Percentiles rank a stretch among this genome's conserved stretches.
phyloP scores from a whole-genome alignment of 2,113 vertebrate genomes.

The Cephalopholis sonnerati region DNA sequence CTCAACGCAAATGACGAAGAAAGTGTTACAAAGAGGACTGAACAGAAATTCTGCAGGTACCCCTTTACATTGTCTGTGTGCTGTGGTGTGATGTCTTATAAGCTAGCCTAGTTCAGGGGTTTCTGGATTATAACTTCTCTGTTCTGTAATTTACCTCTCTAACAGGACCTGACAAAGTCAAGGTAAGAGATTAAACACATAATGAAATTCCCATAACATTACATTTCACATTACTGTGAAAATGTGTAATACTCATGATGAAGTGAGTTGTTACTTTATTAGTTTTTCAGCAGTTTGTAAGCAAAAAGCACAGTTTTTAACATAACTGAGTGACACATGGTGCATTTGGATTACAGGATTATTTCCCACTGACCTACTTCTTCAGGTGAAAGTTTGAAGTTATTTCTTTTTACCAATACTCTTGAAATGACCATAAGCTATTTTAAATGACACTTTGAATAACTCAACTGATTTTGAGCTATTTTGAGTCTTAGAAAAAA shows the following conservation, averaged over 20 bases:
- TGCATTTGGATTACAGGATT: no score
- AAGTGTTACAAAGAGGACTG: conserved; percentile 7
- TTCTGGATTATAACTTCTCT: conserved; percentile 61
- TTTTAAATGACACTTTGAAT: no score
- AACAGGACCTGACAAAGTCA: conserved; percentile 83
- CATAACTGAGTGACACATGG: no score
- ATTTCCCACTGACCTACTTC: no score
- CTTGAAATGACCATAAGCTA: no score
- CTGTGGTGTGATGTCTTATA: conserved; percentile 34
- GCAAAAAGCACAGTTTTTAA: no score
- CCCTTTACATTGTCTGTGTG: conserved; percentile 29
- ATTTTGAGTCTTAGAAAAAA: no score
- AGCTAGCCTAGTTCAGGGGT: conserved; percentile 15
- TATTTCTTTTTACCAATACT: not conserved
- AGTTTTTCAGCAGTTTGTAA: no score
- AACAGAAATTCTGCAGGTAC: conserved; percentile 31
- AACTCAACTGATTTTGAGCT: no score
- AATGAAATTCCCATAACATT: conserved; percentile 19
- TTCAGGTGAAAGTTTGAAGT: no score
- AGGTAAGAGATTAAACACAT: conserved; percentile 79
- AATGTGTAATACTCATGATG: not conserved
- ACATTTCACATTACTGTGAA: not conserved
- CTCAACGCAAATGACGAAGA: not conserved
- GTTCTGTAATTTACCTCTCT: conserved; percentile 72
- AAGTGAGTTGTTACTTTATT: not conserved